A percentile compares a stretch with the other conserved stretches of the same genome.
Conservation (phyloP, 1,140 invertebrate species). For the Temnothorax curvispinosus region DNA sequence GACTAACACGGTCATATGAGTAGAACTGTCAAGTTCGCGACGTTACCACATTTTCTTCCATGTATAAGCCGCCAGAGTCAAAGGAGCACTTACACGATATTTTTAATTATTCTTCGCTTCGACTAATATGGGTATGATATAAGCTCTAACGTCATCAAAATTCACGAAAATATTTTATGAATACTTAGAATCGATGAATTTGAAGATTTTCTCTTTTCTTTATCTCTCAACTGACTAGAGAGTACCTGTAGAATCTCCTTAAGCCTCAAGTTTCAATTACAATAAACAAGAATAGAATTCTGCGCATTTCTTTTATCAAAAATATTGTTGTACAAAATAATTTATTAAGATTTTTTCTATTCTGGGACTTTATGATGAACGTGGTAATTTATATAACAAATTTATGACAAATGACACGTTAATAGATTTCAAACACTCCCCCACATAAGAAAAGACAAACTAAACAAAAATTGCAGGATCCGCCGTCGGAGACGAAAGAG, state of each 20-base stretch:
- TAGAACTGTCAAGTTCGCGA: no score
- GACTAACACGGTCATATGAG: neutral
- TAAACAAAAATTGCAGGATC: conserved; percentile 57
- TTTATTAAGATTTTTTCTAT: neutral
- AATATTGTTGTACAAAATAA: neutral
- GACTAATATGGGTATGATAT: no score
- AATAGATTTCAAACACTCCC: neutral
- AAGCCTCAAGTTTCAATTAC: neutral
- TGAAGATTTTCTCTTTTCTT: no score
- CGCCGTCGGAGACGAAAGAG: conserved; percentile 58
- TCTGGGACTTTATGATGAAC: neutral
- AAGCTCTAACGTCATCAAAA: no score
- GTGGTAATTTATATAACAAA: neutral
- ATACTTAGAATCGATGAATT: no score
- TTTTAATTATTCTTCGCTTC: no score
- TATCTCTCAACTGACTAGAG: no score
- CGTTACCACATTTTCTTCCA: no score
- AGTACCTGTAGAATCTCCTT: no score
- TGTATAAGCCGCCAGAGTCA: no score
- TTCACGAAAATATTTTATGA: no score
- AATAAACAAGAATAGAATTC: neutral
- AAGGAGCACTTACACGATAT: no score
- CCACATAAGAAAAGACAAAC: neutral
- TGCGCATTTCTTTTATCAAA: neutral
- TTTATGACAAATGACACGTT: neutral